Evolutionary conservation across 92 coral and sea anemone species (phyloP).

Genomic region (Diadumene lineata): DNA sequence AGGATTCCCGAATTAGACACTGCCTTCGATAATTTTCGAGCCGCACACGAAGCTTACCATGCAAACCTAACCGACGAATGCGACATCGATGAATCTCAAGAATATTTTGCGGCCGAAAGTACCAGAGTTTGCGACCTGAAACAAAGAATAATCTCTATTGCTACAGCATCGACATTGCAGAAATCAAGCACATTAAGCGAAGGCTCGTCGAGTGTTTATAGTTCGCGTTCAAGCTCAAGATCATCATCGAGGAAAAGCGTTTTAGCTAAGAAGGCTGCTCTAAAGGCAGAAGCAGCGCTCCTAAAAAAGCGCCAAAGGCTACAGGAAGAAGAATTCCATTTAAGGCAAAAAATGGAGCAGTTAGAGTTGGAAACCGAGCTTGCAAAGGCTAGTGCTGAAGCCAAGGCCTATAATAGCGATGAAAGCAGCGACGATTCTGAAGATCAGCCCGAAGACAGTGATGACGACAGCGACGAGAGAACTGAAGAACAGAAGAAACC

Average conservation of each 20-base stretch:
- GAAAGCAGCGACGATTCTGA: background rate
- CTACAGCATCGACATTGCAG: slow-evolving; percentile 8
- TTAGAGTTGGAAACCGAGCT: slow-evolving; percentile 51
- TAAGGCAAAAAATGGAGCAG: slow-evolving; percentile 39
- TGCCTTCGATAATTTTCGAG: slow-evolving; percentile 17
- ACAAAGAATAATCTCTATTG: too few relatives aligned
- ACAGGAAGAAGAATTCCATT: slow-evolving; percentile 40
- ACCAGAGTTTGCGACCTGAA: slow-evolving; percentile 13
- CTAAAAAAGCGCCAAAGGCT: slow-evolving; percentile 43
- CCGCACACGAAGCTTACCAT: slow-evolving; percentile 30
- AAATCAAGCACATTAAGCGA: background rate
- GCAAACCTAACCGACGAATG: slow-evolving; percentile 20
- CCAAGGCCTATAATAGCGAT: too few relatives aligned
- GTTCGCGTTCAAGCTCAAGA: slow-evolving; percentile 26
- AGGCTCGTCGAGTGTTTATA: slow-evolving; percentile 5
- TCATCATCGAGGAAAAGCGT: slow-evolving; percentile 26
- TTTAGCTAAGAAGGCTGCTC: slow-evolving; percentile 33
- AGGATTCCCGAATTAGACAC: slow-evolving; percentile 28
- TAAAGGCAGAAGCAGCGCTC: slow-evolving; percentile 38
- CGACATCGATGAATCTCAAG: slow-evolving; percentile 24
- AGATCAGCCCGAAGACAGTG: too few relatives aligned
- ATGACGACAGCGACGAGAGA: too few relatives aligned
- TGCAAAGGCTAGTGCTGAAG: slow-evolving; percentile 49
- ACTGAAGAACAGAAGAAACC: too few relatives aligned
- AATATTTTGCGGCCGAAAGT: slow-evolving; percentile 8